Percentiles rank a stretch among this genome's conserved stretches.
phyloP scores from a whole-genome alignment of 1,140 invertebrate species.

The Drosophila tsacasi region DNA sequence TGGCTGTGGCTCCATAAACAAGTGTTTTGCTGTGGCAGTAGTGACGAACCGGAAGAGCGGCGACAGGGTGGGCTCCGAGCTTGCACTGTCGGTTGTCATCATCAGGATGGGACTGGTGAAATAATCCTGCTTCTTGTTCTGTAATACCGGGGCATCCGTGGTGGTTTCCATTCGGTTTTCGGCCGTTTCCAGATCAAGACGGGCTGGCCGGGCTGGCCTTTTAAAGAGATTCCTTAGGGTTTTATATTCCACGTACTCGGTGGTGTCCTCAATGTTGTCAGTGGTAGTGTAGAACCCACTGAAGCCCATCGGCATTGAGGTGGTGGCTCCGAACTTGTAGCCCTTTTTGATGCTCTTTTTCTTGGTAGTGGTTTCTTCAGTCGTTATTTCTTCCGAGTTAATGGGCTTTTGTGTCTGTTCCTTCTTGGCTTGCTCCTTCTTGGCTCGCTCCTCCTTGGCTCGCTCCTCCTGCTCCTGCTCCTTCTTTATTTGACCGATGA shows the following conservation, averaged over 20 bases:
- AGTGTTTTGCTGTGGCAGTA: not conserved
- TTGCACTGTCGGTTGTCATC: slow-evolving; percentile 3
- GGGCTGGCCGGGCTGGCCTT: not conserved
- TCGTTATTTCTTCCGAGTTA: not conserved
- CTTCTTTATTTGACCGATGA: slow-evolving; percentile 36
- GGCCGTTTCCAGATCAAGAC: slow-evolving; percentile 11
- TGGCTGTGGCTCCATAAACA: not conserved
- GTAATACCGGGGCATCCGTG: not conserved
- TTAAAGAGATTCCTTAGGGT: slow-evolving; percentile 12
- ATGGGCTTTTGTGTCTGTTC: not conserved
- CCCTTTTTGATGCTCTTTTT: not conserved
- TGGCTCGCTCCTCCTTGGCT: too few species aligned
- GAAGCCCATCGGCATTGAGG: not conserved
- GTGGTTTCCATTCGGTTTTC: slow-evolving; percentile 32
- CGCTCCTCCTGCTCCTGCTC: slow-evolving; percentile 25
- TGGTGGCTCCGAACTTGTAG: slow-evolving; percentile 13
- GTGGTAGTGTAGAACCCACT: not conserved
- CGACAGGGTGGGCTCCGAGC: not conserved
- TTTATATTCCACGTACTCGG: not conserved
- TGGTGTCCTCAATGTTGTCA: slow-evolving; percentile 3
- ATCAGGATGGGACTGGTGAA: not conserved
- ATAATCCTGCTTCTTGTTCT: not conserved
- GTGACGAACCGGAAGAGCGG: slow-evolving; percentile 10
- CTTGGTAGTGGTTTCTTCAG: slow-evolving; percentile 11
- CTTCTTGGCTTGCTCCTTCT: not conserved